Conservation (phyloP, 2,888 invertebrate genomes). For the Galerucella nymphaeae region DNA sequence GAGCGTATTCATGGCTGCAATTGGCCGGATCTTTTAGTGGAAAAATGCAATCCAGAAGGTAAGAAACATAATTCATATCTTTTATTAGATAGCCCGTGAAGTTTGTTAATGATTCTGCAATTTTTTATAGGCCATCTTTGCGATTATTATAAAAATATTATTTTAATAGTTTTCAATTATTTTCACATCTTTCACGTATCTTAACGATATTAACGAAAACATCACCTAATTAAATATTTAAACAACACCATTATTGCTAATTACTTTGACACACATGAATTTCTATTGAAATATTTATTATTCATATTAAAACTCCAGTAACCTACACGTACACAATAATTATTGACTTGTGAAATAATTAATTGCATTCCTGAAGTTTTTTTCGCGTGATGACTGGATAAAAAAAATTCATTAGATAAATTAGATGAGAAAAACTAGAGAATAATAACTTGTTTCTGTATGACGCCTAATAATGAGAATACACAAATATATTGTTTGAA, state of each 20-base stretch:
- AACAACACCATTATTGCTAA: background rate
- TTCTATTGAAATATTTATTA: background rate
- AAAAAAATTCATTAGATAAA: background rate
- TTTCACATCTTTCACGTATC: background rate
- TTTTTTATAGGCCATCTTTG: too few species aligned
- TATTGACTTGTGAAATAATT: background rate
- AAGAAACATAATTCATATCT: constrained; percentile 45
- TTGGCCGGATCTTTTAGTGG: constrained; percentile 91
- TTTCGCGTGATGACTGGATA: background rate
- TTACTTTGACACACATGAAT: background rate
- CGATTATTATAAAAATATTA: too few species aligned
- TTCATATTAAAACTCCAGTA: too few species aligned
- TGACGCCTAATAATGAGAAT: too few species aligned
- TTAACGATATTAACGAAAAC: background rate
- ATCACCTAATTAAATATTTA: background rate
- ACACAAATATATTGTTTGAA: too few species aligned
- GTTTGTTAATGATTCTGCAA: too few species aligned
- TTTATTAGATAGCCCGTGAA: too few species aligned
- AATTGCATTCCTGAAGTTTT: background rate
- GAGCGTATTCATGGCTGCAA: constrained; percentile 89
- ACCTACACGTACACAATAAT: too few species aligned
- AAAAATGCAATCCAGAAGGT: constrained; percentile 92
- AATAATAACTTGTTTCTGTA: too few species aligned
- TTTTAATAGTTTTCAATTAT: too few species aligned
- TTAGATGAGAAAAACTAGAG: background rate